Conservation (phyloP, 23 tunicate genomes). For the Botrylloides violaceus region DNA sequence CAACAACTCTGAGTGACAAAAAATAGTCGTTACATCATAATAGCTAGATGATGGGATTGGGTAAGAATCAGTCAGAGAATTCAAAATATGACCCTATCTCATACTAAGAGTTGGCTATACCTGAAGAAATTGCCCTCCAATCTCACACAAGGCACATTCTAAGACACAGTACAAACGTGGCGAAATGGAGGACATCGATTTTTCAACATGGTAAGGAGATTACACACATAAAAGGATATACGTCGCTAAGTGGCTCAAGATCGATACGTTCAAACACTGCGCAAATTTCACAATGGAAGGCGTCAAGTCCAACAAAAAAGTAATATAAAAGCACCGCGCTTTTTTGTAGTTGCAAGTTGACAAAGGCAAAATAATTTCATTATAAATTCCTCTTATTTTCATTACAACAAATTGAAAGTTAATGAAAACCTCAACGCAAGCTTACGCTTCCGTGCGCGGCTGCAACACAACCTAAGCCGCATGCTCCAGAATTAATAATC, state of each 20-base stretch:
- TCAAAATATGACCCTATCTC: no score
- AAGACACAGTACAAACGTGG: no score
- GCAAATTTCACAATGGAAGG: neutral
- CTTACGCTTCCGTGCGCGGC: neutral
- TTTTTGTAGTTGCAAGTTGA: no score
- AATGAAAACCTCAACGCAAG: neutral
- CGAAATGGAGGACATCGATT: neutral
- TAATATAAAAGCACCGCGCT: no score
- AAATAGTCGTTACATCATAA: no score
- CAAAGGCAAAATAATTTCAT: neutral
- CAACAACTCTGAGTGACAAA: no score
- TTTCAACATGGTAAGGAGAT: slow-evolving; percentile 12
- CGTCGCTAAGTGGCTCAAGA: slow-evolving; percentile 17
- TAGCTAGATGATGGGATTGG: no score
- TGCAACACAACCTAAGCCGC: no score
- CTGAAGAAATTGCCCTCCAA: no score
- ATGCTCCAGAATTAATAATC: neutral
- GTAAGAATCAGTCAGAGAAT: no score
- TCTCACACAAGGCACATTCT: no score
- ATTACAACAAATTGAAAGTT: neutral
- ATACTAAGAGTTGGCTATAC: no score
- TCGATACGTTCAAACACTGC: neutral
- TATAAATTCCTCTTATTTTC: neutral
- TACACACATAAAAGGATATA: slow-evolving; percentile 34
- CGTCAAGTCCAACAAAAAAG: neutral